Evolutionary conservation across 2,113 vertebrate species (phyloP).

Genomic region (Bothrops jararaca): DNA sequence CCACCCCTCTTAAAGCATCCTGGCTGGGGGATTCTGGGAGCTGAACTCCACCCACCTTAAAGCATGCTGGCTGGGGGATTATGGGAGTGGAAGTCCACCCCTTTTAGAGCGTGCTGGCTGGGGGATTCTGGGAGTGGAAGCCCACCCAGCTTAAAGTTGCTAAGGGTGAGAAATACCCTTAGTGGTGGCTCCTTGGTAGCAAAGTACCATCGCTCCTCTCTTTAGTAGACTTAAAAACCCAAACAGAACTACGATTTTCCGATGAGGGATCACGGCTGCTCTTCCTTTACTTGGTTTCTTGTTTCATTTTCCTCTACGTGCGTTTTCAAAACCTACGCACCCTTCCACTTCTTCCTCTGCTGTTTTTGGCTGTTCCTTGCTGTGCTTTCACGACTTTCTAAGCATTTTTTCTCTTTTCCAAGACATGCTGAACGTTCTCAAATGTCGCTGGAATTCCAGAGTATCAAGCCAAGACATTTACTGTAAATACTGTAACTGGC

Average conservation of each 20-base stretch:
- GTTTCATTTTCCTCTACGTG: conserved; percentile 12
- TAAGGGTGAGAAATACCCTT: not conserved
- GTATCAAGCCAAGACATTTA: not conserved
- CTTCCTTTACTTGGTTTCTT: not conserved
- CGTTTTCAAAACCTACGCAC: not conserved
- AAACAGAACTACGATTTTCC: not conserved
- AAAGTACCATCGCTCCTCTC: not conserved
- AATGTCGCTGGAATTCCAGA: not conserved
- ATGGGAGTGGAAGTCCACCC: too few relatives aligned
- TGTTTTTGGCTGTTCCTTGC: not conserved
- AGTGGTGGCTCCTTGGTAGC: not conserved
- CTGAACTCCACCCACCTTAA: too few relatives aligned
- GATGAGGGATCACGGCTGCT: not conserved
- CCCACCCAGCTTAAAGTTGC: too few relatives aligned
- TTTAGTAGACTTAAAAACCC: not conserved
- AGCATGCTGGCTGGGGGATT: too few relatives aligned
- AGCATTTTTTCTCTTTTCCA: not conserved
- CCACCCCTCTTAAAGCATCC: too few relatives aligned
- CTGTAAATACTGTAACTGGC: not conserved
- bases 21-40: too few relatives aligned
- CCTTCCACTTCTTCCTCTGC: not conserved
- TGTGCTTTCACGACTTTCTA: not conserved
- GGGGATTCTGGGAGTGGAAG: too few relatives aligned
- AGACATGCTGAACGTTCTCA: not conserved
- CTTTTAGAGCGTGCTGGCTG: too few relatives aligned